Percentiles rank a stretch among this genome's conserved stretches.
phyloP scores from a whole-genome alignment of 2,113 vertebrate genomes.

The Athene noctua region DNA sequence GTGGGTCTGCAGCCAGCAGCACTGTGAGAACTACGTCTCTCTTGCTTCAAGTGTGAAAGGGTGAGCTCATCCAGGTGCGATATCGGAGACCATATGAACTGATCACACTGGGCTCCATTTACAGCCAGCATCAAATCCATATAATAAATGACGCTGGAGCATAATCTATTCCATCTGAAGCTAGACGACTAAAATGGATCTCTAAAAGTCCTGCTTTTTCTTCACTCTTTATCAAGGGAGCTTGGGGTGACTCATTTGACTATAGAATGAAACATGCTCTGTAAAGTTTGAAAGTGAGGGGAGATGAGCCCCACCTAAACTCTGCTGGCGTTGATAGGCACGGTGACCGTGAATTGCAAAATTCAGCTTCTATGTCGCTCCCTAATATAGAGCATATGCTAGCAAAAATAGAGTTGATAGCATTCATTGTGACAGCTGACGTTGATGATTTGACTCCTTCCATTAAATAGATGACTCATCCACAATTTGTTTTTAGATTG shows the following conservation, averaged over 20 bases:
- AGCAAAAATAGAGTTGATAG: background rate
- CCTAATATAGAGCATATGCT: background rate
- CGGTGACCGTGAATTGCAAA: background rate
- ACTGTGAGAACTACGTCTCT: background rate
- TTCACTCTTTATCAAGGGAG: background rate
- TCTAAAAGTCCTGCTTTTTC: background rate
- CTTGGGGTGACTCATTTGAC: background rate
- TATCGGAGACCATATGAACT: background rate
- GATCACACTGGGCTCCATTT: background rate
- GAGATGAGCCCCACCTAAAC: background rate
- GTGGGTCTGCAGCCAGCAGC: background rate
- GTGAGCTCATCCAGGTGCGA: background rate
- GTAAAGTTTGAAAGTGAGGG: background rate
- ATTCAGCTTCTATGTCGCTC: background rate
- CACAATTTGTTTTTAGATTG: background rate
- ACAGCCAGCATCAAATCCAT: background rate
- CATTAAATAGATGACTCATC: background rate
- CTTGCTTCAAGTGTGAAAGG: background rate
- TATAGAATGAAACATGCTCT: background rate
- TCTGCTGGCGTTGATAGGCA: background rate
- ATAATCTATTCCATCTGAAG: background rate
- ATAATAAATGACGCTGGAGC: background rate
- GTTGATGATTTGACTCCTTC: background rate
- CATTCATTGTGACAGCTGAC: slow-evolving; percentile 17
- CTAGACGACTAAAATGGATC: background rate